Evolutionary conservation across 2,797 vertebrate genomes (phyloP).

Genomic region (Tragopan temminckii): DNA sequence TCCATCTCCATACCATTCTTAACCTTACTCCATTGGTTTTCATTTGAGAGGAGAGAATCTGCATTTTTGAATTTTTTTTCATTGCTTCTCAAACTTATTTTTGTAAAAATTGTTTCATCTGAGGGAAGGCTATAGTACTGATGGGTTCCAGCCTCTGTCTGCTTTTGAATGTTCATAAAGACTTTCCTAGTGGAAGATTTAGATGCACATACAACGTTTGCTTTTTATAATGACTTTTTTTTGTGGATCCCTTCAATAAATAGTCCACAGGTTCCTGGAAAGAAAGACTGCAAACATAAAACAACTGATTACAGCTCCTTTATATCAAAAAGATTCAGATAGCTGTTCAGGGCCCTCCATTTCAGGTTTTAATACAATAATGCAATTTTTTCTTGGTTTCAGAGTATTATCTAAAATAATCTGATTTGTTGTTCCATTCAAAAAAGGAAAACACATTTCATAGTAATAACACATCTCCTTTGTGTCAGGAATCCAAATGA

Average conservation of each 20-base stretch:
- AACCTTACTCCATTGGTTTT: background rate
- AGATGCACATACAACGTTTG: background rate
- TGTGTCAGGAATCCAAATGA: background rate
- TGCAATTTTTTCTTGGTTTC: background rate
- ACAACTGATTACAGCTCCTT: background rate
- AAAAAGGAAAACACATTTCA: background rate
- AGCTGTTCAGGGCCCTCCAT: background rate
- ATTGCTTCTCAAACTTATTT: background rate
- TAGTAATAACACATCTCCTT: background rate
- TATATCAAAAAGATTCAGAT: background rate
- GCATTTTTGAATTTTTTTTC: background rate
- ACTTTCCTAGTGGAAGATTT: background rate
- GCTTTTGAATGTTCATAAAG: background rate
- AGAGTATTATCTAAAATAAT: conserved; percentile 24
- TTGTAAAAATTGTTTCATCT: background rate
- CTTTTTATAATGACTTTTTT: background rate
- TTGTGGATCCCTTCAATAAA: background rate
- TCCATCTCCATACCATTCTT: background rate
- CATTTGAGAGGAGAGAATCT: background rate
- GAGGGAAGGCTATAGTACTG: background rate
- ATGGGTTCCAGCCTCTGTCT: background rate
- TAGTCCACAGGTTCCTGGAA: background rate
- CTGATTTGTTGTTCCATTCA: conserved; percentile 36
- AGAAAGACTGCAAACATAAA: background rate
- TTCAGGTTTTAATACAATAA: background rate